A percentile compares a stretch with the other conserved stretches of the same genome.
Evolutionary conservation across 1,140 invertebrate genomes (phyloP).

Genomic region (Drosophila ananassae): DNA sequence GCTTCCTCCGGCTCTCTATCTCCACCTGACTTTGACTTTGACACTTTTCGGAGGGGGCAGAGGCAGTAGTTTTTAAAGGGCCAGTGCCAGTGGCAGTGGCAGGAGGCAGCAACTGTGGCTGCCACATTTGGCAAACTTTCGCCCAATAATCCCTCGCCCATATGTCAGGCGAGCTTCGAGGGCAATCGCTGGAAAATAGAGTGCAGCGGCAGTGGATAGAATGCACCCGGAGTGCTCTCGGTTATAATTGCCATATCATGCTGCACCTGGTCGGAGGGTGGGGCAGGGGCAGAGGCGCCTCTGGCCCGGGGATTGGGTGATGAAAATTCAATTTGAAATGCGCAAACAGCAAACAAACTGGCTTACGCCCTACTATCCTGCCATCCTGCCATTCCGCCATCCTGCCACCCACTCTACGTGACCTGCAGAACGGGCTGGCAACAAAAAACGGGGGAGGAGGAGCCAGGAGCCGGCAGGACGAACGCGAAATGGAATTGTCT

Average conservation of each 20-base stretch:
- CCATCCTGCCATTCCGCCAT: not conserved
- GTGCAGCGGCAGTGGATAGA: not conserved
- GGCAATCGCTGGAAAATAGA: constrained; percentile 6
- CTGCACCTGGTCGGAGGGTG: constrained; percentile 1
- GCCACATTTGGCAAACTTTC: constrained; percentile 7
- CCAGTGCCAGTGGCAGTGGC: not conserved
- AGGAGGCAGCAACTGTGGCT: not conserved
- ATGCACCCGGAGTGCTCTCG: constrained; percentile 1
- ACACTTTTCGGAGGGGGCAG: constrained; percentile 18
- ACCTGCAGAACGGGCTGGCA: not conserved
- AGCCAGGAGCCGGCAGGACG: not conserved
- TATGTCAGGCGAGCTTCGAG: not conserved
- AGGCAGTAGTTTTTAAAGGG: constrained; percentile 4
- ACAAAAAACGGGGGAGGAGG: not conserved
- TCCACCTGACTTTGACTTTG: constrained; percentile 22
- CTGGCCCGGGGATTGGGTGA: constrained; percentile 14
- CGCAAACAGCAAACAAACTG: constrained; percentile 50
- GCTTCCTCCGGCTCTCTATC: not conserved
- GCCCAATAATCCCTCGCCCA: not conserved
- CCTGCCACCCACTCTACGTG: constrained; percentile 7
- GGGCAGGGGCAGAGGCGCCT: too few species aligned
- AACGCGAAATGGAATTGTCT: constrained; percentile 22
- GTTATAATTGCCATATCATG: constrained; percentile 39
- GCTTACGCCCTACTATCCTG: not conserved
- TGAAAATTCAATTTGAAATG: constrained; percentile 51